Evolutionary conservation across 1,140 invertebrate genomes (phyloP).

Genomic region (Coboldia fuscipes): DNA sequence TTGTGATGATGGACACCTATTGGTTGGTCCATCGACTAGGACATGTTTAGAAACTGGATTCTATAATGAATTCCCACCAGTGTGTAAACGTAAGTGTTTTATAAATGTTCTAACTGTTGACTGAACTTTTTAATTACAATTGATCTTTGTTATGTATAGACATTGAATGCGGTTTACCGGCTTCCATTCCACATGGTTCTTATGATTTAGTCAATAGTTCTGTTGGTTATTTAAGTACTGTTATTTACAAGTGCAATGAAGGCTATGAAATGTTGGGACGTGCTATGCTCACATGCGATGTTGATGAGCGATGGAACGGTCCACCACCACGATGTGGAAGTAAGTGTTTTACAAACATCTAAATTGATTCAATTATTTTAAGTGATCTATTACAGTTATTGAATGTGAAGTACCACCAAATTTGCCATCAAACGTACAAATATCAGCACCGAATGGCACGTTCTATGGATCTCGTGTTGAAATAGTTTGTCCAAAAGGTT

Average conservation of each 20-base stretch:
- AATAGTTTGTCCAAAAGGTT: conserved; percentile 53
- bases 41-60: conserved; percentile 80
- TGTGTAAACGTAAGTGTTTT: conserved; percentile 63
- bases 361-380: no score
- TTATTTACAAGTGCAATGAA: conserved; percentile 61
- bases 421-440: conserved; percentile 47
- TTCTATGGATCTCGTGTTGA: conserved; percentile 46
- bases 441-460: conserved; percentile 36
- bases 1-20: conserved; percentile 66
- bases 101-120: neutral
- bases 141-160: conserved; percentile 26
- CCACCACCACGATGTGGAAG: conserved; percentile 74
- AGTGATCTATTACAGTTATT: conserved; percentile 29
- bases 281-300: conserved; percentile 66
- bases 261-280: conserved; percentile 68
- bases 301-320: conserved; percentile 84
- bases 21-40: conserved; percentile 62
- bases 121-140: neutral
- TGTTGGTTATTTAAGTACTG: conserved; percentile 61
- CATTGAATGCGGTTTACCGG: conserved; percentile 75
- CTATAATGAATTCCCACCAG: conserved; percentile 82
- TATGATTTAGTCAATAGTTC: conserved; percentile 67
- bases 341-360: conserved; percentile 22
- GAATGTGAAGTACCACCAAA: conserved; percentile 48
- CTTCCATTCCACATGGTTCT: conserved; percentile 59